A percentile compares a stretch with the other conserved stretches of the same genome.
Conservation (phyloP, 2,888 invertebrate genomes). For the Drosophila mimica region DNA sequence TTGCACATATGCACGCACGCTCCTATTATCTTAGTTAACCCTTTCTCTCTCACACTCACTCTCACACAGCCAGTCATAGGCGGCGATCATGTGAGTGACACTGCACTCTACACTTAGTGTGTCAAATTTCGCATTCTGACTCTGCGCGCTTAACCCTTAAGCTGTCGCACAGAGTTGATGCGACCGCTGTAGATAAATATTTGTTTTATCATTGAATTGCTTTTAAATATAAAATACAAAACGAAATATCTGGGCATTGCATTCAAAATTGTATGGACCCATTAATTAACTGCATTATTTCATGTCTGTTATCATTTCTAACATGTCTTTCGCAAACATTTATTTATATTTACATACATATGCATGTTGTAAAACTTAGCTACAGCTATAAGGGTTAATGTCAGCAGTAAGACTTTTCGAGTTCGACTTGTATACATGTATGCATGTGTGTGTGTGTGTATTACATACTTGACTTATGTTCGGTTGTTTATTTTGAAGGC, state of each 20-base stretch:
- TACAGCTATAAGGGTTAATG: slow-evolving; percentile 32
- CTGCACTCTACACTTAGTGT: slow-evolving; percentile 51
- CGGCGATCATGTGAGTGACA: slow-evolving; percentile 18
- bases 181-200: background rate
- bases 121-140: slow-evolving; percentile 10
- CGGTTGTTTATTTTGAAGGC: slow-evolving; percentile 16
- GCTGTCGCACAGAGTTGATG: slow-evolving; percentile 12
- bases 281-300: background rate
- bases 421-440: slow-evolving; percentile 3
- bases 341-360: background rate
- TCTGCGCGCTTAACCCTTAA: slow-evolving; percentile 44
- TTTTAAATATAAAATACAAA: slow-evolving; percentile 18
- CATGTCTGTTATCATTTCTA: background rate
- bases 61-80: slow-evolving; percentile 1
- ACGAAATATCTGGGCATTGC: background rate
- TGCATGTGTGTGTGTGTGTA: background rate
- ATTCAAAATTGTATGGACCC: background rate
- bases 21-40: slow-evolving; percentile 47
- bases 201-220: slow-evolving; percentile 31
- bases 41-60: slow-evolving; percentile 13
- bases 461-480: slow-evolving; percentile 27
- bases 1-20: slow-evolving; percentile 33
- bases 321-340: background rate
- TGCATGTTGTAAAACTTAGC: background rate
- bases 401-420: slow-evolving; percentile 17